These are phyloP conservation scores for Callionymus lyra DNA, from an alignment of 2,113 vertebrate genomes.

Conservation along the genomic window DNA sequence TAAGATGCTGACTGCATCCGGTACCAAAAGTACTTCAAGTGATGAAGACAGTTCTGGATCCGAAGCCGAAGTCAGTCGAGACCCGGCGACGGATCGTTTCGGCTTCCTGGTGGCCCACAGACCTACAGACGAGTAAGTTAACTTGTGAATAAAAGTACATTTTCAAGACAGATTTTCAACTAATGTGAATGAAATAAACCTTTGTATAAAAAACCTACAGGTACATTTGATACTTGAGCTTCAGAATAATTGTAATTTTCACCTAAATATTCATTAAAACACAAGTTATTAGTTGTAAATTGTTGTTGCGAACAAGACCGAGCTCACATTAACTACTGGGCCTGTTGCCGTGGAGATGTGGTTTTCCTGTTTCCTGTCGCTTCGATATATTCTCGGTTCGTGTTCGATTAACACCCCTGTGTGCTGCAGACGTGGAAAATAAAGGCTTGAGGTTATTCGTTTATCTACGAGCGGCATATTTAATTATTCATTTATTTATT, in stretches of 20 bases:
- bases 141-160: too few relatives aligned
- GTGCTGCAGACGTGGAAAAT: background rate
- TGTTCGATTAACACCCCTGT: conserved; percentile 4
- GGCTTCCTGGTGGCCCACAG: conserved; percentile 67
- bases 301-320: background rate
- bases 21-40: conserved; percentile 23
- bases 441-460: too few relatives aligned
- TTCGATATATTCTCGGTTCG: conserved; percentile 20
- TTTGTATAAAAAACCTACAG: too few relatives aligned
- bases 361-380: conserved; percentile 74
- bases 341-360: conserved; percentile 62
- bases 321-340: conserved; percentile 49
- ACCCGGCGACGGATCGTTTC: conserved; percentile 67
- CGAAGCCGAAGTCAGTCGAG: conserved; percentile 36
- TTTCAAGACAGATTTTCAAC: too few relatives aligned
- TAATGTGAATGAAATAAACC: too few relatives aligned
- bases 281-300: too few relatives aligned
- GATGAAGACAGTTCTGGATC: conserved; percentile 52
- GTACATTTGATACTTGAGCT: too few relatives aligned
- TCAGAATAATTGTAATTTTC: too few relatives aligned
- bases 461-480: too few relatives aligned
- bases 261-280: too few relatives aligned
- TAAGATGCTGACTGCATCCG: conserved; percentile 44
- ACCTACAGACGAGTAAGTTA: conserved; percentile 56
- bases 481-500: too few relatives aligned